Percentiles rank a stretch among this genome's conserved stretches.
Conservation (phyloP, 2,797 vertebrate species). For the Pygocentrus nattereri region DNA sequence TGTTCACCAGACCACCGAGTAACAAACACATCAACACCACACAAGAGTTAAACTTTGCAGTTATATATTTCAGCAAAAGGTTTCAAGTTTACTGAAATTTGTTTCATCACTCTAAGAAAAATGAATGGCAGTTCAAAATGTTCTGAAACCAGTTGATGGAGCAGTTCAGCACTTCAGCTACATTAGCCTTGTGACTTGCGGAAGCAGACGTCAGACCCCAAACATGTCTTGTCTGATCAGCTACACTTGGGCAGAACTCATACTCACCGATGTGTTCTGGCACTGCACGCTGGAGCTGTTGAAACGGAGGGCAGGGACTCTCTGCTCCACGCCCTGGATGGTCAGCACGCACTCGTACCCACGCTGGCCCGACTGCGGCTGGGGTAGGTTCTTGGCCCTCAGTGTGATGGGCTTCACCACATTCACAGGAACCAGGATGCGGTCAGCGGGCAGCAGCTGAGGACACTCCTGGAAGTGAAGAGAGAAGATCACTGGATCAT, state of each 20-base stretch:
- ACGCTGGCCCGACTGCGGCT: conserved; percentile 94
- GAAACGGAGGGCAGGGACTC: conserved; percentile 94
- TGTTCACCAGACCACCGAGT: too few species aligned
- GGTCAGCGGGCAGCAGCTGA: conserved; percentile 90
- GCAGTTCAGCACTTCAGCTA: too few species aligned
- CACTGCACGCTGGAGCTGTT: conserved; percentile 98
- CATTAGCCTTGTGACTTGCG: too few species aligned
- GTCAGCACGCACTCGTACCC: conserved; percentile 94
- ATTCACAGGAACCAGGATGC: conserved; percentile 93
- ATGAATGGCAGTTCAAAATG: too few species aligned
- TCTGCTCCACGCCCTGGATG: conserved; percentile 91
- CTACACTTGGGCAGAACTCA: not conserved
- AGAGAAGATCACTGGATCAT: conserved; percentile 19
- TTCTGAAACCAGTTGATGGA: too few species aligned
- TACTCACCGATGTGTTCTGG: conserved; percentile 95
- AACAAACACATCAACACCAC: too few species aligned
- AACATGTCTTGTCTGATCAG: too few species aligned
- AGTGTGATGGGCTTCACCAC: conserved; percentile 96
- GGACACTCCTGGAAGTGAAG: conserved; percentile 88
- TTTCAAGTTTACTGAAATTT: too few species aligned
- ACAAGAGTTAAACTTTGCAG: too few species aligned
- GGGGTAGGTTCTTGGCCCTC: conserved; percentile 94
- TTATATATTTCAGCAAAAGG: too few species aligned
- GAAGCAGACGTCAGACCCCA: too few species aligned
- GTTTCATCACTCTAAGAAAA: too few species aligned